phyloP scores from a whole-genome alignment of 2,113 vertebrate genomes.

The Pluvialis apricaria region DNA sequence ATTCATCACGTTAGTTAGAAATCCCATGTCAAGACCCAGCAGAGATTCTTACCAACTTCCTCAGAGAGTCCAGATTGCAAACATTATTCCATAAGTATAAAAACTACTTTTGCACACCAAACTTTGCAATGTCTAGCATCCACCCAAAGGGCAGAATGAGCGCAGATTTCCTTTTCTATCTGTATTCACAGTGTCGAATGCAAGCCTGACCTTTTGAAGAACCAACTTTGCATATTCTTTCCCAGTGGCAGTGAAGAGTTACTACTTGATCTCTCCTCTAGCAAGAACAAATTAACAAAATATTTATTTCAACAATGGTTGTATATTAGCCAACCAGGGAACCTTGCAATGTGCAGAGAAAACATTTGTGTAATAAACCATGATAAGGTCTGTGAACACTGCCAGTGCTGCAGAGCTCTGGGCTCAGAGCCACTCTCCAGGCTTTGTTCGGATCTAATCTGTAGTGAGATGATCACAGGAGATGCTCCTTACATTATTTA shows the following conservation, averaged over 20 bases:
- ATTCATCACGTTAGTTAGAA: not conserved
- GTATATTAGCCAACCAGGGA: not conserved
- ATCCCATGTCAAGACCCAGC: not conserved
- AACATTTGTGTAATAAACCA: not conserved
- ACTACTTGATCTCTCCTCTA: not conserved
- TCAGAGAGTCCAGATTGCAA: not conserved
- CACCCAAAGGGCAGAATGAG: not conserved
- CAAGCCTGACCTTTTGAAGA: conserved; percentile 6
- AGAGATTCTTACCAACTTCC: not conserved
- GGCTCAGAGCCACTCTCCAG: conserved; percentile 45
- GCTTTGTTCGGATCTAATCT: not conserved
- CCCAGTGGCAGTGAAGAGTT: not conserved
- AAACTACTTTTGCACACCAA: not conserved
- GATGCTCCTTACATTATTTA: conserved; percentile 19
- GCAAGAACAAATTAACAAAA: not conserved
- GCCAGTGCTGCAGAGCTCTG: conserved; percentile 13
- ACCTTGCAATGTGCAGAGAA: not conserved
- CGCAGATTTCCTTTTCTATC: not conserved
- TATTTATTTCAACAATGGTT: not conserved
- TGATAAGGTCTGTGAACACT: not conserved
- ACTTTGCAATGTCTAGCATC: not conserved
- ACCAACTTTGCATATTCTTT: not conserved
- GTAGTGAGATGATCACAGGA: conserved; percentile 2
- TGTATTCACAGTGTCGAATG: not conserved
- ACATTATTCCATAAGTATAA: not conserved